phyloP scores from a whole-genome alignment of 2,113 vertebrate genomes.

The Boleophthalmus pectinirostris region DNA sequence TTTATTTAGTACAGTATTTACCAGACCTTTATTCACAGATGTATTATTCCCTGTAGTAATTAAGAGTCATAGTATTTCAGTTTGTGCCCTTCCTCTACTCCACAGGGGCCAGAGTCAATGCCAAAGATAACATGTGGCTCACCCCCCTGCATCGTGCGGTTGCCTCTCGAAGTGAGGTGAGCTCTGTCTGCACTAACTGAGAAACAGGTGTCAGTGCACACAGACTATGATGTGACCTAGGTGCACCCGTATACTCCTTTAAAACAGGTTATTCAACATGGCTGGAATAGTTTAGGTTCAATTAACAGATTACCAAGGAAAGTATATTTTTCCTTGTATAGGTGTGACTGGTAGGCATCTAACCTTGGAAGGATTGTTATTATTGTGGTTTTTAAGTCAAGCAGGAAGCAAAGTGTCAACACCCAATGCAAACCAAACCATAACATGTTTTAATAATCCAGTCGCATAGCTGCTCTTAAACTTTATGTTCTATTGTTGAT shows the following conservation, averaged over 20 bases:
- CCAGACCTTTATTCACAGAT: neutral
- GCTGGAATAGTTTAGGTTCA: constrained; percentile 7
- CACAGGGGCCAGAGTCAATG: constrained; percentile 93
- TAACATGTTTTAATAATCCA: neutral
- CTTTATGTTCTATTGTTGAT: neutral
- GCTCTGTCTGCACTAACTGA: constrained; percentile 9
- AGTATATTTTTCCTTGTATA: neutral
- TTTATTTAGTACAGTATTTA: neutral
- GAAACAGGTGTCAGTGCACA: constrained; percentile 2
- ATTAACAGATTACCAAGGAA: neutral
- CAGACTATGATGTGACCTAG: neutral
- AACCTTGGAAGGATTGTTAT: neutral
- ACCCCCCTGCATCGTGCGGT: constrained; percentile 95
- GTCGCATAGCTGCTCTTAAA: neutral
- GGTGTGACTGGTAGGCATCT: neutral
- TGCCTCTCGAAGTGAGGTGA: constrained; percentile 94
- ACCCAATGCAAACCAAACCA: neutral
- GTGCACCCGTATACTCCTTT: neutral
- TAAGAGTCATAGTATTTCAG: neutral
- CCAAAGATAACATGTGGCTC: constrained; percentile 99
- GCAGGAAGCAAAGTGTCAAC: neutral
- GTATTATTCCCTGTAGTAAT: neutral
- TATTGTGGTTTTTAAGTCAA: neutral
- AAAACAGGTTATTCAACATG: constrained; percentile 34
- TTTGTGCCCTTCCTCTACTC: constrained; percentile 1